These are phyloP conservation scores for Tachuris rubrigastra DNA, from an alignment of 2,113 vertebrate genomes.

Conservation along the genomic window DNA sequence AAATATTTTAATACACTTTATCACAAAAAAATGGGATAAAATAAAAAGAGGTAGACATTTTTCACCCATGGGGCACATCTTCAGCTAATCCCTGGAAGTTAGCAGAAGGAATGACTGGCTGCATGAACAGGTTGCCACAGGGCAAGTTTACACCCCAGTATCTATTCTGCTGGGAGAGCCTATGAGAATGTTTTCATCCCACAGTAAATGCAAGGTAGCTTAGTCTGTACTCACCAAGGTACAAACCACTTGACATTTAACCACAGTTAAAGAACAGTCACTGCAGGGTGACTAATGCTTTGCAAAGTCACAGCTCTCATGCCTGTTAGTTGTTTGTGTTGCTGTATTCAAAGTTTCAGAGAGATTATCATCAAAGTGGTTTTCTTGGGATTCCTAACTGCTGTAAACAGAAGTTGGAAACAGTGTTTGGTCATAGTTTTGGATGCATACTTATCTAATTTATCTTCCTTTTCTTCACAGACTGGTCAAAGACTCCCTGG, in stretches of 20 bases:
- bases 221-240: neutral
- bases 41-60: neutral
- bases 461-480: neutral
- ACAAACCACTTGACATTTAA: neutral
- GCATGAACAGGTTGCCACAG: neutral
- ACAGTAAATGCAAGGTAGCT: rapidly evolving
- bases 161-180: neutral
- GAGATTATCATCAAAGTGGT: neutral
- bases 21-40: neutral
- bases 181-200: neutral
- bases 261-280: neutral
- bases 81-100: neutral
- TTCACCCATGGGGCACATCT: neutral
- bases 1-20: neutral
- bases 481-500: neutral
- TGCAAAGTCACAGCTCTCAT: neutral
- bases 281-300: neutral
- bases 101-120: neutral
- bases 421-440: neutral
- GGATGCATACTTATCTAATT: neutral
- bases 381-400: neutral
- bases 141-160: neutral
- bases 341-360: neutral
- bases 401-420: neutral
- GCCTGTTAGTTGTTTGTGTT: neutral